Evolutionary conservation across 2,888 invertebrate genomes (phyloP).

Genomic region (Chorisops tibialis): DNA sequence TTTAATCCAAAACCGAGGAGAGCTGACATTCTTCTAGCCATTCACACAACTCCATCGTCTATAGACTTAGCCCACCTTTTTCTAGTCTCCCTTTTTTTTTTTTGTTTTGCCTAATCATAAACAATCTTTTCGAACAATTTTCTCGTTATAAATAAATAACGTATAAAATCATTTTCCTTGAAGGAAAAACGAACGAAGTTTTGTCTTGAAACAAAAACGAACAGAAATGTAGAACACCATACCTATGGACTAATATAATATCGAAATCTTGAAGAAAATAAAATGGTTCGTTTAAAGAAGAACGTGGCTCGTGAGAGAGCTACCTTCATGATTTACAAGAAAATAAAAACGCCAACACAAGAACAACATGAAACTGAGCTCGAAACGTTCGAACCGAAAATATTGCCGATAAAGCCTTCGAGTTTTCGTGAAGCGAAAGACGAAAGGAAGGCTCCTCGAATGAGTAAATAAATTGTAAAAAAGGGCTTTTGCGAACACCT

Average conservation of each 20-base stretch:
- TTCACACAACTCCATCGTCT: background rate
- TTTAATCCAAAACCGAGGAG: background rate
- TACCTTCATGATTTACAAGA: conserved; percentile 21
- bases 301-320: conserved; percentile 13
- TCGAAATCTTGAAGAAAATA: background rate
- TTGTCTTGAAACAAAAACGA: background rate
- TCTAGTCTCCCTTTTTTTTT: conserved; percentile 10
- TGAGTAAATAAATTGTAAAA: too few species aligned
- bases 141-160: conserved; percentile 34
- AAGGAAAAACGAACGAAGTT: conserved; percentile 1
- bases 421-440: too few species aligned
- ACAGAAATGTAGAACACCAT: too few species aligned
- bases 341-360: conserved; percentile 26
- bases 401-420: too few species aligned
- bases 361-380: background rate
- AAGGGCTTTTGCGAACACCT: too few species aligned
- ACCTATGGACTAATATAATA: too few species aligned
- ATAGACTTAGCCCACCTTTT: conserved; percentile 10
- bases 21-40: background rate
- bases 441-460: too few species aligned
- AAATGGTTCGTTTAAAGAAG: background rate
- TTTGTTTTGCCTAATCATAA: conserved; percentile 6
- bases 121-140: conserved; percentile 27
- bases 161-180: conserved; percentile 24
- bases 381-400: too few species aligned